Base-by-base conservation (phyloP, 2,797 vertebrate species). In the Enteromius viviparus region DNA sequence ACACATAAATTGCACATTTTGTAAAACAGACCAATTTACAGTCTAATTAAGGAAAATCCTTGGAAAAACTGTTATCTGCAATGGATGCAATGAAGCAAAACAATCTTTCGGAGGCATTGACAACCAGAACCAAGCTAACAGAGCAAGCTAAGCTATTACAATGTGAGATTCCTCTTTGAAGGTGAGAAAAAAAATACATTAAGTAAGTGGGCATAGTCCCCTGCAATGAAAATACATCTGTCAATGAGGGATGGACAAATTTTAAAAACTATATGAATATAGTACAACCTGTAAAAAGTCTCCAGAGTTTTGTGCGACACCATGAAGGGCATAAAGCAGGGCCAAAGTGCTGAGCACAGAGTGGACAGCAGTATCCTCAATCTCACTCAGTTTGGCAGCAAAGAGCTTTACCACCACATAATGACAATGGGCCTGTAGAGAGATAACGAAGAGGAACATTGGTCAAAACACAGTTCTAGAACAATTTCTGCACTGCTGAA, bases 341-440 rank as follows among this genome's bases (percentile, higher is more conserved):
- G 96, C 98, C 79, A 99, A 90, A 0, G 93, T 92, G n/a, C 92
- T 95, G 86, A 99, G 83, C 68, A 96, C 96, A 0, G 95, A 92
- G 49, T 95, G 92, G 32, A 97, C 87, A 0, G 93, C 92, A 0
- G 93, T 88, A n/a, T 97, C 95, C 0, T 89, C 76, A 12, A 97
- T 83, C 89, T 96, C 94, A 0, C 89, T 90, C 60, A 99, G 93
- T 91, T 95, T 97, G 29, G 96, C 96, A 69, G 94, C 87, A 77
- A 99, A 99, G 51, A 98, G 92, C 91, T 98, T 98, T 87, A 98
- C 97, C 4, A 96, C 90, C 87, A 99, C 96, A 6, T 97, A 99
- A 92, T 99, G 97, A 91, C 97, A 99, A 89, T 99, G 98, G 7
- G 97, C 97, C 98, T 99, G 81, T 4, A 65, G 29, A 55, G 79